Percentiles rank a stretch among this genome's conserved stretches.
Evolutionary conservation across 2,888 invertebrate genomes (phyloP).

Genomic region (Herminia tarsipennalis): DNA sequence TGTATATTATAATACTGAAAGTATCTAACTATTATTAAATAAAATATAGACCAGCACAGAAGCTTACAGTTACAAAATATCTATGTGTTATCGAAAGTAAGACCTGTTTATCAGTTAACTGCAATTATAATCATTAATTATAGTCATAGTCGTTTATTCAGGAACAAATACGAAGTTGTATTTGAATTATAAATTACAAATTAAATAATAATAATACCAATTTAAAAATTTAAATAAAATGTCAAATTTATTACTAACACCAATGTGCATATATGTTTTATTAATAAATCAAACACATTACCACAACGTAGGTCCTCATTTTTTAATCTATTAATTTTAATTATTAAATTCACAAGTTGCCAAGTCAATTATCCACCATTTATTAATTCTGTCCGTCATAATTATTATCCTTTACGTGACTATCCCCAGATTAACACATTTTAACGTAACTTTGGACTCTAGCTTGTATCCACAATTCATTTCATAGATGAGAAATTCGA

Average conservation of each 20-base stretch:
- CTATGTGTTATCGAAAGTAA: conserved; percentile 11
- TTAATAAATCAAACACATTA: conserved; percentile 23
- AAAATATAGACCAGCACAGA: conserved; percentile 3
- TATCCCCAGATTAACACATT: conserved; percentile 18
- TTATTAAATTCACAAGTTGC: conserved; percentile 8
- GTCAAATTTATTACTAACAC: conserved; percentile 32
- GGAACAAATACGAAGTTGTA: no score
- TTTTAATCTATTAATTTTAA: conserved; percentile 1
- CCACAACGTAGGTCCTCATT: conserved; percentile 10
- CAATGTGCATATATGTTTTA: conserved; percentile 22
- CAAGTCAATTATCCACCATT: conserved; percentile 27
- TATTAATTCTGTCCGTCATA: conserved; percentile 1
- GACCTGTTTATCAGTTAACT: conserved; percentile 17
- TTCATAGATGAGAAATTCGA: no score
- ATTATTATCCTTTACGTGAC: not conserved
- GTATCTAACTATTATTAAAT: conserved; percentile 30
- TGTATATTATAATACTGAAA: conserved; percentile 37
- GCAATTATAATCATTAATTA: conserved; percentile 18
- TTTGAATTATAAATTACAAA: no score
- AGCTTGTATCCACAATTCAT: no score
- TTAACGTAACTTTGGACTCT: conserved; percentile 19
- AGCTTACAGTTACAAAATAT: conserved; percentile 7
- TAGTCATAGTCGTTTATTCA: no score
- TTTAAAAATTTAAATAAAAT: no score
- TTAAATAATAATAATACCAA: no score